Evolutionary conservation across 53 echinoderm and acorn worm genomes (phyloP).

Genomic region (Henricia sp.): DNA sequence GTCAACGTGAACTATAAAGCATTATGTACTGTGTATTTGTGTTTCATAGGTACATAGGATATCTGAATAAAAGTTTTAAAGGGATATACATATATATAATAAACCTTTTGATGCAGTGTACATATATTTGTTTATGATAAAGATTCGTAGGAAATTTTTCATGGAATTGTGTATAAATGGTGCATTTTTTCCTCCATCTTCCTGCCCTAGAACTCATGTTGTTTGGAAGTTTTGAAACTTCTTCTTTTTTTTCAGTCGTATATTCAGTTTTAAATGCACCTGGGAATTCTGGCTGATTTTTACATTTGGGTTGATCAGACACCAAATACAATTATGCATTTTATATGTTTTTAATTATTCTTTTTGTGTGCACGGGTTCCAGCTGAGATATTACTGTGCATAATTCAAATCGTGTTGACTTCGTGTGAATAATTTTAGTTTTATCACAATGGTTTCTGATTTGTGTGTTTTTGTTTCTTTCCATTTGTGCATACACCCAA

Average conservation of each 20-base stretch:
- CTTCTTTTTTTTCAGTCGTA: not conserved
- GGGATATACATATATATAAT: conserved; percentile 44
- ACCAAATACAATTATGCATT: conserved; percentile 48
- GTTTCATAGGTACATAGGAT: conserved; percentile 32
- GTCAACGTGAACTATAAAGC: not conserved
- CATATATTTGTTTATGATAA: conserved; percentile 62
- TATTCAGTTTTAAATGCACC: not conserved
- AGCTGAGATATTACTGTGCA: not conserved
- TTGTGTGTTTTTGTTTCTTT: not conserved
- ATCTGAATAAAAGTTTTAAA: conserved; percentile 27
- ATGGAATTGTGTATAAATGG: conserved; percentile 56
- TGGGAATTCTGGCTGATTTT: conserved; percentile 5
- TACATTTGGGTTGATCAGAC: conserved; percentile 1
- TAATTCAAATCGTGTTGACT: not conserved
- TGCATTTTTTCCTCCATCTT: conserved; percentile 43
- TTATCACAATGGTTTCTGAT: not conserved
- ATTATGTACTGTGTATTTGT: conserved; percentile 45
- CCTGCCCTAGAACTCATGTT: not conserved
- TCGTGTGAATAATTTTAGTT: not conserved
- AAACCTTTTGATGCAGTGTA: conserved; percentile 62
- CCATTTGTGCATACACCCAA: not conserved
- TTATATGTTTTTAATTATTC: conserved; percentile 7
- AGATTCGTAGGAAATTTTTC: conserved; percentile 57
- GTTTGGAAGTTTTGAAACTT: not conserved
- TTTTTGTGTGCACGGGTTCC: not conserved